phyloP scores from a whole-genome alignment of 2,888 invertebrate genomes.

The Sinohyriopsis cumingii region DNA sequence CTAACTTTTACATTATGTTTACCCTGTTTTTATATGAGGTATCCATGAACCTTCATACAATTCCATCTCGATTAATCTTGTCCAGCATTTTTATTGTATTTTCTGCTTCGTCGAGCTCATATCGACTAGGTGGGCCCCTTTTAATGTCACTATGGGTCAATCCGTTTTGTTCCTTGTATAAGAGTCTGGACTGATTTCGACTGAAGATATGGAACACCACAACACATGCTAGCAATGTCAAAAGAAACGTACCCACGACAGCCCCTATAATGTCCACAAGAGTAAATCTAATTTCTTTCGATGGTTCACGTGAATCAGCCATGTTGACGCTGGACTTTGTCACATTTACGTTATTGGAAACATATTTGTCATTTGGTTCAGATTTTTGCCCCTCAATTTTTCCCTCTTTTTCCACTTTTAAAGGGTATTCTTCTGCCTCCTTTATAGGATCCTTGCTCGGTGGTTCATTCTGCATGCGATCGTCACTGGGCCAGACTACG shows the following conservation, averaged over 20 bases:
- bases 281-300: slow-evolving; percentile 44
- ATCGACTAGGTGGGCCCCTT: slow-evolving; percentile 34
- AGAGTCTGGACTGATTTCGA: slow-evolving; percentile 30
- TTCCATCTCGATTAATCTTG: slow-evolving; percentile 21
- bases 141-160: slow-evolving; percentile 16
- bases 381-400: slow-evolving; percentile 15
- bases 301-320: slow-evolving; percentile 17
- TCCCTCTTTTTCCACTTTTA: slow-evolving; percentile 7
- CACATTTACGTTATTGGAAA: slow-evolving; percentile 1
- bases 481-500: slow-evolving; percentile 62
- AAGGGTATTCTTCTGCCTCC: slow-evolving; percentile 1
- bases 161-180: slow-evolving; percentile 24
- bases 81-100: slow-evolving; percentile 39
- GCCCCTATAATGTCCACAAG: slow-evolving; percentile 68
- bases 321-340: slow-evolving; percentile 10
- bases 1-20: too few relatives aligned
- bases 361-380: slow-evolving; percentile 10
- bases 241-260: slow-evolving; percentile 67
- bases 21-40: too few relatives aligned
- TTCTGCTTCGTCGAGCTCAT: slow-evolving; percentile 36
- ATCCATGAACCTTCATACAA: too few relatives aligned
- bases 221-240: slow-evolving; percentile 65
- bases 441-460: slow-evolving; percentile 10
- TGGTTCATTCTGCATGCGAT: slow-evolving; percentile 13
- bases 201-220: slow-evolving; percentile 60